Percentiles rank a stretch among this genome's conserved stretches.
phyloP scores from a whole-genome alignment of 2,888 invertebrate species.

The Acanthoscelides obtectus region DNA sequence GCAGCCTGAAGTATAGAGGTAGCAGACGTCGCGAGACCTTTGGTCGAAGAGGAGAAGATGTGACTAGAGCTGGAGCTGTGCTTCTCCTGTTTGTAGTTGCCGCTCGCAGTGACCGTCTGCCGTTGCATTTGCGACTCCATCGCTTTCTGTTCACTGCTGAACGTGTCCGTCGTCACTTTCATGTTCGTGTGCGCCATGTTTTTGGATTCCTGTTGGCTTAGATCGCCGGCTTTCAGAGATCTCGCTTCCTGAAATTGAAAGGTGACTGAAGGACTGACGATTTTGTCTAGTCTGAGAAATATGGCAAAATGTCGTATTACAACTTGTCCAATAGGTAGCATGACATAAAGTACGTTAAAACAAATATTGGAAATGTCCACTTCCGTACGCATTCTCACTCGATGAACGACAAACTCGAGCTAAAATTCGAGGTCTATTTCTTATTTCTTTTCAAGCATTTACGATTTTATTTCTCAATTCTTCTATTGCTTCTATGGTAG shows the following conservation, averaged over 20 bases:
- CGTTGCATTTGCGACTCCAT: slow-evolving; percentile 65
- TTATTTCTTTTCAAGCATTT: too few relatives aligned
- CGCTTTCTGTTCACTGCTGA: slow-evolving; percentile 75
- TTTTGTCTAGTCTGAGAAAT: too few relatives aligned
- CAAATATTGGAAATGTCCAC: too few relatives aligned
- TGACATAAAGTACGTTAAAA: too few relatives aligned
- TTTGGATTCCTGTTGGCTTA: slow-evolving; percentile 80
- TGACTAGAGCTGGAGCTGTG: slow-evolving; percentile 72
- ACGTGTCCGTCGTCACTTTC: slow-evolving; percentile 80
- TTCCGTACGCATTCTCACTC: too few relatives aligned
- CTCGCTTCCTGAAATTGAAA: slow-evolving; percentile 67
- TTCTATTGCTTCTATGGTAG: too few relatives aligned
- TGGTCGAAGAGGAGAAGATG: slow-evolving; percentile 73
- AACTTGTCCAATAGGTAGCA: too few relatives aligned
- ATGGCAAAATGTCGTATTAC: too few relatives aligned
- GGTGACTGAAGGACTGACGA: background rate
- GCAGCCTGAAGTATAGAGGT: slow-evolving; percentile 38
- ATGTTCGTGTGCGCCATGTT: slow-evolving; percentile 80
- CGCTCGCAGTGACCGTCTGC: slow-evolving; percentile 74
- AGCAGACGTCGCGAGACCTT: slow-evolving; percentile 64
- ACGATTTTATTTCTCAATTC: too few relatives aligned
- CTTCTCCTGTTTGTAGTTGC: slow-evolving; percentile 68
- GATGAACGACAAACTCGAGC: too few relatives aligned
- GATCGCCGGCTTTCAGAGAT: slow-evolving; percentile 76
- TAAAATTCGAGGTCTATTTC: too few relatives aligned